Conservation (phyloP, 2,797 vertebrate genomes). For the Enoplosus armatus region DNA sequence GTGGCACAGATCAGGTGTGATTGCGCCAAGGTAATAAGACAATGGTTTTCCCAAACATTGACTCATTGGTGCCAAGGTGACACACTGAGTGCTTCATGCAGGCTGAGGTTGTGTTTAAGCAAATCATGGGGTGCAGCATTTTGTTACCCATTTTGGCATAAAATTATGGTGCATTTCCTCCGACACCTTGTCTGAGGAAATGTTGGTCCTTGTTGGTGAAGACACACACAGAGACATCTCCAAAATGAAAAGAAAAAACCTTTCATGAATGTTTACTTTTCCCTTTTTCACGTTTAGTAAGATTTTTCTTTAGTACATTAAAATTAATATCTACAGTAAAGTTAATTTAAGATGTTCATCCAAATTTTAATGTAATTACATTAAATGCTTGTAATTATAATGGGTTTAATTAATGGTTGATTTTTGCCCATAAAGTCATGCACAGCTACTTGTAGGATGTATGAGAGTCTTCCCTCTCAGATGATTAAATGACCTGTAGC, state of each 20-base stretch:
- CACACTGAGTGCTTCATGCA: background rate
- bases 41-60: conserved; percentile 19
- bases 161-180: background rate
- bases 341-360: background rate
- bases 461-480: background rate
- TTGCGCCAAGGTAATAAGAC: background rate
- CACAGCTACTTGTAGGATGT: background rate
- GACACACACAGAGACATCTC: background rate
- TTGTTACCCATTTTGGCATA: background rate
- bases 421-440: conserved; percentile 6
- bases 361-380: background rate
- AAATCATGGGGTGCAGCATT: background rate
- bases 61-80: conserved; percentile 7
- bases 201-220: too few relatives aligned
- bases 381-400: background rate
- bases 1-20: background rate
- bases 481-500: conserved; percentile 1
- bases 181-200: too few relatives aligned
- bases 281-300: background rate
- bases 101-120: conserved; percentile 15
- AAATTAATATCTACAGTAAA: conserved; percentile 8
- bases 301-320: background rate
- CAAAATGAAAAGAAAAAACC: background rate
- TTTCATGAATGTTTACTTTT: background rate
- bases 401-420: conserved; percentile 7